Evolutionary conservation across 2,113 vertebrate species (phyloP).

Genomic region (Strix aluco): DNA sequence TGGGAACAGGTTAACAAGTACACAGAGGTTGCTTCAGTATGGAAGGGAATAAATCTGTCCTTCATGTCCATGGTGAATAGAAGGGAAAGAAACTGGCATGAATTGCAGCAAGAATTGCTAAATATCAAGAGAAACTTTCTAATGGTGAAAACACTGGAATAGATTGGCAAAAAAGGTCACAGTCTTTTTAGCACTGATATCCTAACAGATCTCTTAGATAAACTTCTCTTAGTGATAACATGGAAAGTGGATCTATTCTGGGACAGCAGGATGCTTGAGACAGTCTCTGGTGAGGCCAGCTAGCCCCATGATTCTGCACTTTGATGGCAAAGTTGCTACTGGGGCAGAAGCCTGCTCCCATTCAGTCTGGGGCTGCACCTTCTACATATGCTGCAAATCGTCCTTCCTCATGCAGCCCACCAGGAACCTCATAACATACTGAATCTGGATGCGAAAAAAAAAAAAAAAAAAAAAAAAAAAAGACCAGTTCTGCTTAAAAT

Average conservation of each 20-base stretch:
- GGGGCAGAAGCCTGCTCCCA: neutral
- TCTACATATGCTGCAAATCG: rapidly evolving
- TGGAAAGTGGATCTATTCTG: neutral
- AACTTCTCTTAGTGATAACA: neutral
- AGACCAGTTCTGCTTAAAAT: neutral
- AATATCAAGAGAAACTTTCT: neutral
- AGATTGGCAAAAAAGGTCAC: neutral
- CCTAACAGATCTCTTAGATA: neutral
- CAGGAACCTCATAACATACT: neutral
- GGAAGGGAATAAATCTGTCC: neutral
- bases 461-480: neutral
- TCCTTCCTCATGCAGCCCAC: neutral
- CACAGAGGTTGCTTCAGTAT: neutral
- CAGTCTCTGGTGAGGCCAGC: neutral
- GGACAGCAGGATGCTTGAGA: neutral
- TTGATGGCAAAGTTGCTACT: neutral
- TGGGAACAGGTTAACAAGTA: neutral
- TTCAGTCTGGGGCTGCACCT: neutral
- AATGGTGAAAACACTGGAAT: neutral
- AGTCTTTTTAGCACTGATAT: neutral
- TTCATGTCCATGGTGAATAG: neutral
- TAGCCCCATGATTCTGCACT: neutral
- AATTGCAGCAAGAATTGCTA: neutral
- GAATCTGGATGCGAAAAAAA: neutral
- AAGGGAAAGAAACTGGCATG: neutral